Evolutionary conservation across 2,888 invertebrate genomes (phyloP), one percentile per base, ranked within the genome.

Genomic region (Drosophila picticornis): DNA sequence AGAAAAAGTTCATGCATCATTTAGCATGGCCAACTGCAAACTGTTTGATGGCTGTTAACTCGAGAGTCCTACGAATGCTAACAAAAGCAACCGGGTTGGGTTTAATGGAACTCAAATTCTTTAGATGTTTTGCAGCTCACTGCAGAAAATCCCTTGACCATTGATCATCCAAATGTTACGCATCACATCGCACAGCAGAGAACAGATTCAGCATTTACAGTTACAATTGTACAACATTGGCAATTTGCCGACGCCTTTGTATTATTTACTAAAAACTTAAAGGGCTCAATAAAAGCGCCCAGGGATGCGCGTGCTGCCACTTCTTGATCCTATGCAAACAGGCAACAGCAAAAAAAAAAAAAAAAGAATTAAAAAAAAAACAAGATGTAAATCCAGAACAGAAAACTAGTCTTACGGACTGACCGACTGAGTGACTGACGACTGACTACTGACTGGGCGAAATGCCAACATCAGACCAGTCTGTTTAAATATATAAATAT

Each of bases 251-350:
- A 57, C 73, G 77, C 36, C 52, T 46, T 80, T 84, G 75, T 87
- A 84, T 85, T 87, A 87, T 87, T 87, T 88, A 86, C 86, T 78
- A 80, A 86, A 84, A 87, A 84, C 88, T 86, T 88, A 88, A 88
- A 88, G 88, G 82, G 73, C 84, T 84, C 88, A 82, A 88, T 83
- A 83, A 86, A 88, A 85, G 70, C 56, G 83, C 85, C 82, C 72
- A 65, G 83, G 87, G 87, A 88, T 76, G 75, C 85, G 80, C 66
- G 66, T 81, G 83, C 67, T 60, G 70, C 32, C 65, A 61, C 64
- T 72, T 64, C 83, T 83, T 88, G 82, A 88, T 88, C 87, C 87
- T 88, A 82, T 76, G 83, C 74, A 88, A 88, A 88, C 82, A 86
- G 53, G 29, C 79, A 59, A 48, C 4, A 60, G 7, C n/a, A 9